Conservation (phyloP, 2,113 vertebrate species). For the Phylloscopus whistleri region DNA sequence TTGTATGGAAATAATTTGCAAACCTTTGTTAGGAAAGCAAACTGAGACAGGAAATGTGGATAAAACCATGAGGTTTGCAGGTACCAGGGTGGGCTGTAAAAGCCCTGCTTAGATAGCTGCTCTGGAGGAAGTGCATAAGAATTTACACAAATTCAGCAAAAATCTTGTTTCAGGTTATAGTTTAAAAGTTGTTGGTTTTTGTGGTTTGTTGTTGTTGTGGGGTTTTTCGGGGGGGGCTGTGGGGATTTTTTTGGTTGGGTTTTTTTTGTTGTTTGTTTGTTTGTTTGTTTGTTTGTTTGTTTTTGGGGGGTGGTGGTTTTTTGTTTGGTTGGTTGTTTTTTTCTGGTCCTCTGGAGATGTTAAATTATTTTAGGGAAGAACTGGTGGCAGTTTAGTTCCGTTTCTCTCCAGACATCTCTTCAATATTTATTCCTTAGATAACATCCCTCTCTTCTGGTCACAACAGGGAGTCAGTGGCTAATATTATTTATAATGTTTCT, state of each 20-base stretch:
- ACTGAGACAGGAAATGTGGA: background rate
- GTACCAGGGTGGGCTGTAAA: background rate
- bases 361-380: background rate
- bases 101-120: background rate
- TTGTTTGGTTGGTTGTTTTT: background rate
- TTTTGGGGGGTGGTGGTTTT: too few species aligned
- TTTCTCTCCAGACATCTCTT: background rate
- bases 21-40: background rate
- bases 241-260: too few species aligned
- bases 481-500: background rate
- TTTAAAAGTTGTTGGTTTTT: background rate
- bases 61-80: background rate
- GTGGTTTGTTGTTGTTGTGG: too few species aligned
- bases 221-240: too few species aligned
- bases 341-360: background rate
- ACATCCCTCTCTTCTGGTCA: background rate
- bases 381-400: background rate
- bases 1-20: background rate
- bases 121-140: background rate
- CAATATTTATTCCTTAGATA: background rate
- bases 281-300: too few species aligned
- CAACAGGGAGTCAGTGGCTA: background rate
- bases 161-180: background rate
- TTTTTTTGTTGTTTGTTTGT: too few species aligned
- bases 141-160: background rate